Conservation (phyloP, 2,797 vertebrate genomes). For the Gobio occitaniae region DNA sequence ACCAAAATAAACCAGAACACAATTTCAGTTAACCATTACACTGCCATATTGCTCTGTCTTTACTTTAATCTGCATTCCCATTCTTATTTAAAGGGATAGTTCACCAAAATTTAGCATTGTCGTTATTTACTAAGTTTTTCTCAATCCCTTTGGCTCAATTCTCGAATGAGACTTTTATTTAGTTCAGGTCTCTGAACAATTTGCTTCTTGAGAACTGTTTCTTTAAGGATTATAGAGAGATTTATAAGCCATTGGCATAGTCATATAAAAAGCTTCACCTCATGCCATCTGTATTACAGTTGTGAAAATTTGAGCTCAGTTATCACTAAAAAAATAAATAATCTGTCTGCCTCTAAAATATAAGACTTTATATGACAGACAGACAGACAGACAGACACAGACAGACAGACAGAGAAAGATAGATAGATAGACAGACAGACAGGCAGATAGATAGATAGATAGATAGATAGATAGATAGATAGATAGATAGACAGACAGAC, state of each 20-base stretch:
- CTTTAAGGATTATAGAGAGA: not conserved
- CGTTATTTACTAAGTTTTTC: not conserved
- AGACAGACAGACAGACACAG: not conserved
- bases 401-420: not conserved
- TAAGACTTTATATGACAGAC: not conserved
- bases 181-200: too few relatives aligned
- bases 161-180: too few relatives aligned
- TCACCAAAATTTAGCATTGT: not conserved
- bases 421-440: not conserved
- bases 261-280: not conserved
- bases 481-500: not conserved
- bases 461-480: not conserved
- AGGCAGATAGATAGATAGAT: not conserved
- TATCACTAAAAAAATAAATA: too few relatives aligned
- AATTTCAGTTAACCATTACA: conserved; percentile 22
- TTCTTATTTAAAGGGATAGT: not conserved
- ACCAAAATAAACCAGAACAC: conserved; percentile 13
- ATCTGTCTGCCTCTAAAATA: too few relatives aligned
- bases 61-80: not conserved
- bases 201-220: too few relatives aligned
- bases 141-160: too few relatives aligned
- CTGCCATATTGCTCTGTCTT: not conserved
- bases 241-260: not conserved
- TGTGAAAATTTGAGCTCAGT: too few relatives aligned
- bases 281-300: not conserved